A percentile compares a stretch with the other conserved stretches of the same genome.
Evolutionary conservation across 2,797 vertebrate genomes (phyloP).

Genomic region (Diplodus puntazzo): DNA sequence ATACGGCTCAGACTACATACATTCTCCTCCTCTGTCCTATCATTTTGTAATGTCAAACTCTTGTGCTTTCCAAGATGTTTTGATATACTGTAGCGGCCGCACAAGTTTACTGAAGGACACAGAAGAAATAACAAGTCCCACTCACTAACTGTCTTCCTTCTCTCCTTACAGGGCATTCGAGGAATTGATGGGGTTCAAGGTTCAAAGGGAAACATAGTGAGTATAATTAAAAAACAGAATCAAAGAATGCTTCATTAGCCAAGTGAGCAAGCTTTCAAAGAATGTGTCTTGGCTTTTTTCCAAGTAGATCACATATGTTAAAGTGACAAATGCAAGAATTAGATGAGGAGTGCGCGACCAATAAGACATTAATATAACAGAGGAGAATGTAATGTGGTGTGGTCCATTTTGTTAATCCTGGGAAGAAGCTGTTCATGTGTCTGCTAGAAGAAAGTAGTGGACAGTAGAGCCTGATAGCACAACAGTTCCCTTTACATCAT

Average conservation of each 20-base stretch:
- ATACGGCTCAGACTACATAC: neutral
- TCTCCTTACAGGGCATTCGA: slow-evolving; percentile 88
- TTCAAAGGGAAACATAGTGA: slow-evolving; percentile 94
- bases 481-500: neutral
- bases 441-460: neutral
- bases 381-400: no score
- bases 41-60: slow-evolving; percentile 13
- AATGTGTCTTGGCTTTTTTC: no score
- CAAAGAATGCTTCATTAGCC: no score
- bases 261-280: no score
- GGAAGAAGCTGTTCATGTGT: no score
- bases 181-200: slow-evolving; percentile 94
- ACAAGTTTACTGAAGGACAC: neutral
- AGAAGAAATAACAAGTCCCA: neutral
- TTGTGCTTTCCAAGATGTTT: neutral
- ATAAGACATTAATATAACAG: no score
- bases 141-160: slow-evolving; percentile 9
- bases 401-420: no score
- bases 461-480: neutral
- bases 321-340: no score
- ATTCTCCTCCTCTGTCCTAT: neutral
- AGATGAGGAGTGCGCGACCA: no score
- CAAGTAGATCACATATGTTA: no score
- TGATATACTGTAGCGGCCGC: neutral
- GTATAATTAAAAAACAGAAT: slow-evolving; percentile 59